Base-by-base conservation (phyloP, 2,797 vertebrate species). In the Sternarchorhynchus goeldii region DNA sequence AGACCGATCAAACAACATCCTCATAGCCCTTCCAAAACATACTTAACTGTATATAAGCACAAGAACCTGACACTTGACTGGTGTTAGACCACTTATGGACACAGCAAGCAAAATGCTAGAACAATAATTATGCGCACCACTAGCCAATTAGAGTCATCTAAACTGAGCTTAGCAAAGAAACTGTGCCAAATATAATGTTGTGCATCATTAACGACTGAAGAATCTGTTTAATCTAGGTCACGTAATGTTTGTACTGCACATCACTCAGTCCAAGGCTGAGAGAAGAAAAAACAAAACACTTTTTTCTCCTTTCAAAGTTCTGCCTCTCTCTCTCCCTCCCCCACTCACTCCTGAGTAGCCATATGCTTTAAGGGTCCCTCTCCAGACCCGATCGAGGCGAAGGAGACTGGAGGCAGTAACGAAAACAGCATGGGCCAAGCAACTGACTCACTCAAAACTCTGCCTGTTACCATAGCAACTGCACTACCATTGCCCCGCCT, bases 391-490 rank as follows among this genome's bases (percentile, higher is more conserved):
- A 85, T 55, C 85, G 3, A 74, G 20, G 12, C 69, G 25, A 79
- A 18, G 73, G 16, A 68, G 76, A 77, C 39, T 65, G 77, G 65
- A 50, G 60, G 45, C n/a, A 39, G 58, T 68, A 79, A 82, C 80
- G 74, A 82, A 84, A 82, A 62, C 81, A 72, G 59, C 14, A 65
- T 41, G 25, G 80, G 58, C 76, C 21, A 5, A 70, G 68, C 67
- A 50, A 77, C 53, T 14, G 25, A 66, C 76, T 74, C 68, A 39
- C 75, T 77, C n/a, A 36, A 74, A 81, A 79, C 73, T 75, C 84
- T 80, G 81, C 79, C 70, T 75, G 84, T 85, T 77, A 65, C 81
- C 79, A 85, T 85, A 65, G 84, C 77, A 85, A 85, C 79, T 50
- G 66, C 50, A 60, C 29, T 78, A 76, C 32, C 36, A 34, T 45